Conservation (phyloP, 2,797 vertebrate species). For the Leuciscus waleckii region DNA sequence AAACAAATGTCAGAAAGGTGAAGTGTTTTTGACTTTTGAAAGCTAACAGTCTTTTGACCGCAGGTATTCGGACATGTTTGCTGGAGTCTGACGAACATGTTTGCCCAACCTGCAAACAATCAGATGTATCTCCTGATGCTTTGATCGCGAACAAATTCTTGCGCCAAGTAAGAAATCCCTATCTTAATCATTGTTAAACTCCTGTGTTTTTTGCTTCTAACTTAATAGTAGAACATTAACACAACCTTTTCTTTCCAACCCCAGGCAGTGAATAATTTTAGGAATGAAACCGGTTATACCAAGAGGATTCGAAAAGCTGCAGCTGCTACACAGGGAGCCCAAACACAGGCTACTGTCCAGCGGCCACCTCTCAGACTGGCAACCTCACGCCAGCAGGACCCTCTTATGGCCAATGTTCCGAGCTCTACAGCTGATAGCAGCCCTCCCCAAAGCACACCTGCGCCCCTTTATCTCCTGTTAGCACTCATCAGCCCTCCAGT, state of each 20-base stretch:
- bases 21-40: not conserved
- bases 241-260: not conserved
- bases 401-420: slow-evolving; percentile 72
- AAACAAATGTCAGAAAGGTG: not conserved
- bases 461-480: slow-evolving; percentile 69
- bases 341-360: slow-evolving; percentile 68
- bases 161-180: slow-evolving; percentile 83
- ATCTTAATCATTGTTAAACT: not conserved
- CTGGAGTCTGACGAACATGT: slow-evolving; percentile 94
- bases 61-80: slow-evolving; percentile 91
- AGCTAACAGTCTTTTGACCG: slow-evolving; percentile 1
- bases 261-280: slow-evolving; percentile 96
- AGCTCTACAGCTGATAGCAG: slow-evolving; percentile 73
- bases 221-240: not conserved
- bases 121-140: slow-evolving; percentile 92
- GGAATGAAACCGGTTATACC: slow-evolving; percentile 87
- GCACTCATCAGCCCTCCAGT: slow-evolving; percentile 55
- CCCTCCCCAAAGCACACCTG: slow-evolving; percentile 69
- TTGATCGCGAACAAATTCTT: slow-evolving; percentile 97
- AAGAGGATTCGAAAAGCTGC: slow-evolving; percentile 77
- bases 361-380: slow-evolving; percentile 76
- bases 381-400: slow-evolving; percentile 86
- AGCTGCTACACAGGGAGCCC: slow-evolving; percentile 66
- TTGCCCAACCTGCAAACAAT: slow-evolving; percentile 91
- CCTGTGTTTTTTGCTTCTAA: not conserved